phyloP scores from a whole-genome alignment of 2,888 invertebrate species.

The Acheta domesticus region DNA sequence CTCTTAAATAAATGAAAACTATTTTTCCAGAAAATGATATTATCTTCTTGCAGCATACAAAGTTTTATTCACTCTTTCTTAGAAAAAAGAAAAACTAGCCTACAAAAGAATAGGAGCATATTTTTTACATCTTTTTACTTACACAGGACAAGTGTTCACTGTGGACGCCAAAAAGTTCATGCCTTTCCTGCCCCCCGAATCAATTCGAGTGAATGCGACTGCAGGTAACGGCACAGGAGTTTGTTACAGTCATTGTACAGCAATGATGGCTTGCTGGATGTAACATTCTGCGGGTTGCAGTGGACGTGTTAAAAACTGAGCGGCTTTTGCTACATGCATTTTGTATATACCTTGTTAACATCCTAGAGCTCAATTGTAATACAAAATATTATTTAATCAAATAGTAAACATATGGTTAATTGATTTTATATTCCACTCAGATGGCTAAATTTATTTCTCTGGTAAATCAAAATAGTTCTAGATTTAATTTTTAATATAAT shows the following conservation, averaged over 20 bases:
- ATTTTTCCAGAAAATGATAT: too few species aligned
- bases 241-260: neutral
- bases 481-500: too few species aligned
- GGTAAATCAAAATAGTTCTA: too few species aligned
- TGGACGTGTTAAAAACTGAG: neutral
- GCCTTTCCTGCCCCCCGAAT: neutral
- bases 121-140: slow-evolving; percentile 7
- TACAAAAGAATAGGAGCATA: neutral
- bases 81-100: too few species aligned
- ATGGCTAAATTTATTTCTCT: too few species aligned
- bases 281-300: slow-evolving; percentile 10
- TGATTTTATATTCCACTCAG: too few species aligned
- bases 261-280: slow-evolving; percentile 2
- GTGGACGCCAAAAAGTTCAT: neutral
- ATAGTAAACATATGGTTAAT: too few species aligned
- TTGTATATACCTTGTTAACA: slow-evolving; percentile 3
- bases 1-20: too few species aligned
- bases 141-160: neutral
- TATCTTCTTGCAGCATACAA: too few species aligned
- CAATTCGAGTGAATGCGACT: neutral
- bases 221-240: neutral
- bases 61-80: too few species aligned
- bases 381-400: too few species aligned
- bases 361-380: neutral
- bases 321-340: slow-evolving; percentile 3